These are phyloP conservation scores for Terebella lapidaria DNA, from an alignment of 2,888 invertebrate species.

Conservation along the genomic window DNA sequence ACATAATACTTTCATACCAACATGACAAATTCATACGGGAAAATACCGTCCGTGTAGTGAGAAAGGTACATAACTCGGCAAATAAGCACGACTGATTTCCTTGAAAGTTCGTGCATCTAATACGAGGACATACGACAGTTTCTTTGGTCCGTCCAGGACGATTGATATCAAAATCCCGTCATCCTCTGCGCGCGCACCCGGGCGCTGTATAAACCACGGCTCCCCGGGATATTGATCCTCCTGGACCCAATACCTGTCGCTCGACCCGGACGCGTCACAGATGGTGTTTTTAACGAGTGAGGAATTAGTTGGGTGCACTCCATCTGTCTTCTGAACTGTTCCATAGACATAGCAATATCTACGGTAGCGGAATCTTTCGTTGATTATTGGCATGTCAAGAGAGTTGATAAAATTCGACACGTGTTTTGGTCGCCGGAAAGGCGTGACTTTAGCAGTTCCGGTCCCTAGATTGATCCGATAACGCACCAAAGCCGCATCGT, in stretches of 20 bases:
- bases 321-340: constrained; percentile 35
- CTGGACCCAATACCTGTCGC: constrained; percentile 31
- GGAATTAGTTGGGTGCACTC: constrained; percentile 28
- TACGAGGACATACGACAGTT: constrained; percentile 34
- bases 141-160: constrained; percentile 33
- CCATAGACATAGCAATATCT: constrained; percentile 44
- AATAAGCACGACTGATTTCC: constrained; percentile 29
- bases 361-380: constrained; percentile 34
- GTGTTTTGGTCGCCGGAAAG: not conserved
- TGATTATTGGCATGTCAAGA: constrained; percentile 44
- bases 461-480: constrained; percentile 30
- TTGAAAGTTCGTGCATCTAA: constrained; percentile 37
- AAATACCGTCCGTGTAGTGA: constrained; percentile 45
- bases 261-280: constrained; percentile 26
- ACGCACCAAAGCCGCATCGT: constrained; percentile 31
- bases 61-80: constrained; percentile 42
- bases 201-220: constrained; percentile 39
- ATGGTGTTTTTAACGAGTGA: constrained; percentile 43
- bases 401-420: constrained; percentile 25
- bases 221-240: constrained; percentile 37
- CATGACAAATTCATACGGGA: too few species aligned
- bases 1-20: too few species aligned
- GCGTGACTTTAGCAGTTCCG: constrained; percentile 10
- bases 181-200: constrained; percentile 34
- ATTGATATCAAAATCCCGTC: constrained; percentile 42